Conservation (phyloP, 1,140 invertebrate genomes). For the Cyphomyrmex costatus region DNA sequence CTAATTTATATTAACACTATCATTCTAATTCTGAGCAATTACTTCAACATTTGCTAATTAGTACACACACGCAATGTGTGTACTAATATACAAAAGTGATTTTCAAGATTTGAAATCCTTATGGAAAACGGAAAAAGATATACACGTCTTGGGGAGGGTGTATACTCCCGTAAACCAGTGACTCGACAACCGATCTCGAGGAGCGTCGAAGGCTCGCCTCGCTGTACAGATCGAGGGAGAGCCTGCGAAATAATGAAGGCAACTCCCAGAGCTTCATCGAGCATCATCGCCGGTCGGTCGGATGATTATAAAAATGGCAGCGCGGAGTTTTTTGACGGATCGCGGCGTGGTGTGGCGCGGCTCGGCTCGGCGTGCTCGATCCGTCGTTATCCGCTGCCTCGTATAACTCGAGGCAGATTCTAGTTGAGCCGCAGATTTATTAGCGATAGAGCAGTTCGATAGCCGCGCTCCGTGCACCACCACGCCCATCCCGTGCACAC, state of each 20-base stretch:
- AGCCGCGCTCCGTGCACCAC: conserved; percentile 82
- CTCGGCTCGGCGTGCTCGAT: conserved; percentile 27
- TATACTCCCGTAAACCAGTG: background rate
- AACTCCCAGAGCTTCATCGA: conserved; percentile 29
- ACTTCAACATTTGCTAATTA: background rate
- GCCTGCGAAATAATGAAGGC: conserved; percentile 55
- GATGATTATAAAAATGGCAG: conserved; percentile 48
- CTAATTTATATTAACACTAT: background rate
- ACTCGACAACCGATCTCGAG: conserved; percentile 29
- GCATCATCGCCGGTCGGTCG: conserved; percentile 42
- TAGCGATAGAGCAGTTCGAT: conserved; percentile 83
- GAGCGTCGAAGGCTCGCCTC: conserved; percentile 26
- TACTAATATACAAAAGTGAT: background rate
- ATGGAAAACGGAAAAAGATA: background rate
- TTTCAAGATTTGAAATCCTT: background rate
- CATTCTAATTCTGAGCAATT: background rate
- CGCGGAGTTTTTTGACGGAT: conserved; percentile 67
- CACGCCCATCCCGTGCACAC: conserved; percentile 78
- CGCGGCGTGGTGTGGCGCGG: background rate
- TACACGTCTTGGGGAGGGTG: background rate
- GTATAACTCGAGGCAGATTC: conserved; percentile 81
- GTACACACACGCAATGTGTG: background rate
- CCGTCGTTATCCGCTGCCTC: conserved; percentile 67
- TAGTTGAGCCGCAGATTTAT: conserved; percentile 85
- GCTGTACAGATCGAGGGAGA: background rate